Evolutionary conservation across 2,797 vertebrate genomes (phyloP).

Genomic region (Crax fasciolata): DNA sequence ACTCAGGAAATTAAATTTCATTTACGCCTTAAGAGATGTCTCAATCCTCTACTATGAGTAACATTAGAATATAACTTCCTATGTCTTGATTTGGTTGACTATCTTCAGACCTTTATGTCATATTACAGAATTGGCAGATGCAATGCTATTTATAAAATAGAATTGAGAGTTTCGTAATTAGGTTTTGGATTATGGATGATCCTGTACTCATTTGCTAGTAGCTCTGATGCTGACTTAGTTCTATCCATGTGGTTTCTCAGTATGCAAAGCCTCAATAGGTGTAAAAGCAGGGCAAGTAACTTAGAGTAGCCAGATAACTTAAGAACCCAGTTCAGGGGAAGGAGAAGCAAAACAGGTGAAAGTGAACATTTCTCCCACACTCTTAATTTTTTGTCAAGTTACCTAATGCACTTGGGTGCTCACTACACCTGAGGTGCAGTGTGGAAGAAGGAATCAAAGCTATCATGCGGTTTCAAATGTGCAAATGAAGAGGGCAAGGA

Average conservation of each 20-base stretch:
- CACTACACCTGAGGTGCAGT: neutral
- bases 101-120: neutral
- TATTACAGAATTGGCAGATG: neutral
- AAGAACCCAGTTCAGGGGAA: accelerated
- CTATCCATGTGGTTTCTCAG: neutral
- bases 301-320: neutral
- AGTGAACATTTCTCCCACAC: neutral
- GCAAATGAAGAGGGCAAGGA: neutral
- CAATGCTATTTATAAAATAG: neutral
- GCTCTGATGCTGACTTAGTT: neutral
- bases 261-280: neutral
- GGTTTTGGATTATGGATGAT: neutral
- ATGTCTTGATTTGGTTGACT: neutral
- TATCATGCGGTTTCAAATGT: neutral
- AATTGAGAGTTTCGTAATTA: neutral
- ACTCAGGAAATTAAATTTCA: conserved; percentile 65
- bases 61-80: conserved; percentile 15
- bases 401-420: neutral
- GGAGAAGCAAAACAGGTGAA: neutral
- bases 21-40: conserved; percentile 34
- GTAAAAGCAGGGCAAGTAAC: neutral
- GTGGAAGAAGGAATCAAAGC: neutral
- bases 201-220: neutral
- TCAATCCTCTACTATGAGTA: neutral
- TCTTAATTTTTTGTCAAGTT: neutral